Conservation (phyloP, 2,113 vertebrate genomes). For the Petrocephalus microphthalmus region DNA sequence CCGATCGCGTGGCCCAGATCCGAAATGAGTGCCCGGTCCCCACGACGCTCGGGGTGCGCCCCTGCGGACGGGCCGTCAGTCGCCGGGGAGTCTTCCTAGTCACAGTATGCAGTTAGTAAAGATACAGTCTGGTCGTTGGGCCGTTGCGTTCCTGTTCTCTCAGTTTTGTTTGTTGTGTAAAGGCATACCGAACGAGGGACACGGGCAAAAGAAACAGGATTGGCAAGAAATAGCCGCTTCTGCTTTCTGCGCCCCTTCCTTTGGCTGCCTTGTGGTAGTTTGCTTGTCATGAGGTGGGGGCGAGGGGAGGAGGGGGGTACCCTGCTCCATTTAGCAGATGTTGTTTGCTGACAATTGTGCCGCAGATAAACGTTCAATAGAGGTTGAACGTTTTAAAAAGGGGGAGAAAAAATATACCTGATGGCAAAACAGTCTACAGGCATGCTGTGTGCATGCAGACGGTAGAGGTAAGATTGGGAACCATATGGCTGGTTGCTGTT, state of each 20-base stretch:
- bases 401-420: slow-evolving; percentile 33
- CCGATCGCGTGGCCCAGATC: slow-evolving; percentile 61
- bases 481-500: slow-evolving; percentile 43
- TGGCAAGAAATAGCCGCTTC: slow-evolving; percentile 8
- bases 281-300: neutral
- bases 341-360: slow-evolving; percentile 36
- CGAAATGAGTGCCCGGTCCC: slow-evolving; percentile 41
- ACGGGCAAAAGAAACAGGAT: neutral
- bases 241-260: neutral
- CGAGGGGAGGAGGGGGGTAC: neutral
- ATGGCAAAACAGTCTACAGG: neutral
- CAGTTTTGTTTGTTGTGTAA: slow-evolving; percentile 8
- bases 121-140: neutral
- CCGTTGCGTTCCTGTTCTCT: neutral
- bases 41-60: neutral
- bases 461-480: slow-evolving; percentile 25
- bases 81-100: neutral
- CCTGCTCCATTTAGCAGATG: slow-evolving; percentile 31
- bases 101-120: neutral
- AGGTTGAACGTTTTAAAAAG: slow-evolving; percentile 39
- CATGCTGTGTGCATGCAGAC: slow-evolving; percentile 7
- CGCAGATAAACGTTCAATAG: slow-evolving; percentile 39
- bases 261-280: neutral
- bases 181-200: neutral
- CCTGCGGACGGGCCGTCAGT: neutral